A percentile compares a stretch with the other conserved stretches of the same genome.
phyloP scores from a whole-genome alignment of 2,113 vertebrate genomes.

The human region DNA sequence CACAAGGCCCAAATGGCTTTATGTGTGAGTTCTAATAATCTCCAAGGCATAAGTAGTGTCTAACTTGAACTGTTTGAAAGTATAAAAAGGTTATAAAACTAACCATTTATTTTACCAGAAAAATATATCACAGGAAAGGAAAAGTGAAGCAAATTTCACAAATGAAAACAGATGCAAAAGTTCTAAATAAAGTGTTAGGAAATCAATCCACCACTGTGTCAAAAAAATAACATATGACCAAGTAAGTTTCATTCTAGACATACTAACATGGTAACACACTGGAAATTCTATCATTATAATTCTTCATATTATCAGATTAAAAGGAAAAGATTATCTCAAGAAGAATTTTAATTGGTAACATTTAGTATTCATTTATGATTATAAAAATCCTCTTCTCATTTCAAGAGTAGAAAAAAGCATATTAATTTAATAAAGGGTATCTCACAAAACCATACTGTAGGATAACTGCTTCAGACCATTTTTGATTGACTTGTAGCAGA shows the following conservation, averaged over 20 bases:
- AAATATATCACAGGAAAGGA: not conserved
- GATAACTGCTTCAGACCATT: not conserved
- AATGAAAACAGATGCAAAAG: not conserved
- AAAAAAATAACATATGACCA: not conserved
- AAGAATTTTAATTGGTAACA: not conserved
- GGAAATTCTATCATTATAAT: not conserved
- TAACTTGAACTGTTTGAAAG: not conserved
- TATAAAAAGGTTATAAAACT: not conserved
- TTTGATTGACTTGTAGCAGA: not conserved
- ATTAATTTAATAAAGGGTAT: not conserved
- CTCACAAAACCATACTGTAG: not conserved
- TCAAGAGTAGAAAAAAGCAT: not conserved
- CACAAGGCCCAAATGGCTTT: not conserved
- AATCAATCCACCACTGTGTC: not conserved
- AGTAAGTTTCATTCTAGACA: not conserved
- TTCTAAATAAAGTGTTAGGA: not conserved
- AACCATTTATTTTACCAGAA: not conserved
- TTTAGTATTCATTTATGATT: not conserved
- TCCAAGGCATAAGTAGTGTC: not conserved
- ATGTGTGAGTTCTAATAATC: not conserved
- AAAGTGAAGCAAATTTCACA: not conserved
- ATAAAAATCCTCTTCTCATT: not conserved
- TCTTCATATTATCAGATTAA: not conserved
- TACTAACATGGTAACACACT: not conserved
- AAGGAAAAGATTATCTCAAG: not conserved